These are phyloP conservation scores for Alaudala cheleensis DNA, from an alignment of 2,113 vertebrate species.

Conservation along the genomic window DNA sequence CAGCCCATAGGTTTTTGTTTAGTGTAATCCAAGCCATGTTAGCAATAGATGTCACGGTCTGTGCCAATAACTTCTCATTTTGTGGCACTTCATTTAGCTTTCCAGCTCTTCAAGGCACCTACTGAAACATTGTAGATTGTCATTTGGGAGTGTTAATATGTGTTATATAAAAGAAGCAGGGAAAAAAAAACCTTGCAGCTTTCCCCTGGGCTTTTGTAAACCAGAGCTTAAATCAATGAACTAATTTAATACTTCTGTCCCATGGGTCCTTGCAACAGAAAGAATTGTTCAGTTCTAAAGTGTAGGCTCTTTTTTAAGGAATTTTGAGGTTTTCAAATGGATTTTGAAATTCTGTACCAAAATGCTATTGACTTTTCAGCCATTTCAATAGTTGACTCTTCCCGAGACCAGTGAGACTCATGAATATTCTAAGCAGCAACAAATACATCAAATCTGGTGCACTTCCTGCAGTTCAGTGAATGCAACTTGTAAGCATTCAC, in stretches of 20 bases:
- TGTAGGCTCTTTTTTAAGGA: not conserved
- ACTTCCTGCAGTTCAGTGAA: slow-evolving; percentile 32
- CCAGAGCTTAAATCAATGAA: not conserved
- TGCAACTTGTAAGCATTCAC: not conserved
- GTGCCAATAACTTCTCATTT: not conserved
- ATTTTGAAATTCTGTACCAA: not conserved
- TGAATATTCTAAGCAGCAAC: slow-evolving; percentile 37
- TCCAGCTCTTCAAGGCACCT: not conserved
- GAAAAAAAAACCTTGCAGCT: not conserved
- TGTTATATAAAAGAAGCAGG: not conserved
- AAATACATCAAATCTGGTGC: not conserved
- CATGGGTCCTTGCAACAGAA: not conserved
- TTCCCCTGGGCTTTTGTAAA: not conserved
- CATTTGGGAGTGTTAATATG: not conserved
- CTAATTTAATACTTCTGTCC: not conserved
- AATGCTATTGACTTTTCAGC: not conserved
- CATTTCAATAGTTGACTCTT: not conserved
- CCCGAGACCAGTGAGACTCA: not conserved
- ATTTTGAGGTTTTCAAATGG: not conserved
- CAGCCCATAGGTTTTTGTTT: not conserved
- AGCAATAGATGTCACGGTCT: not conserved
- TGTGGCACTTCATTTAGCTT: not conserved
- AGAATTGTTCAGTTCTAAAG: not conserved
- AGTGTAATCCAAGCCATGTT: not conserved
- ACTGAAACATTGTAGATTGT: not conserved